Evolutionary conservation across 2,888 invertebrate species (phyloP).

Genomic region (Temnothorax unifasciatus): DNA sequence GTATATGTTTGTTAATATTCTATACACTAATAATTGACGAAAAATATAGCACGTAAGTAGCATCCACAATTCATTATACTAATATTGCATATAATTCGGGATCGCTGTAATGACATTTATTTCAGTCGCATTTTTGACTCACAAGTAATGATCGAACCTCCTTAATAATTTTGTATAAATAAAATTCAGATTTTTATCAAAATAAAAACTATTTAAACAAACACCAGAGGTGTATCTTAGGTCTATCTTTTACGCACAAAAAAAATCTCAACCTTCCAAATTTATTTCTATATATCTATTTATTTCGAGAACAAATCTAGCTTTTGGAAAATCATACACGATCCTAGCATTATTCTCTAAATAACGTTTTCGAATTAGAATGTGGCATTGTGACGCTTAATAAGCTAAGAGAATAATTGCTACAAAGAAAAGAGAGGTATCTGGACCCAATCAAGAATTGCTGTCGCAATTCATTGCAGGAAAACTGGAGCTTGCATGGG

Average conservation of each 20-base stretch:
- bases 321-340: background rate
- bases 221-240: background rate
- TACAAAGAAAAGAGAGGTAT: background rate
- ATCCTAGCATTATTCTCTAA: background rate
- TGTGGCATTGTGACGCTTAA: background rate
- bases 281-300: background rate
- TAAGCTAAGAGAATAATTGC: background rate
- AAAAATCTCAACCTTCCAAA: background rate
- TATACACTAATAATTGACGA: too few relatives aligned
- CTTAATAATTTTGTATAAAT: slow-evolving; percentile 3
- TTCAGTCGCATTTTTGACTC: too few relatives aligned
- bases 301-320: background rate
- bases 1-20: too few relatives aligned
- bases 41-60: too few relatives aligned
- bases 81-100: too few relatives aligned
- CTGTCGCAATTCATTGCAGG: background rate
- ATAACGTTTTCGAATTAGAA: background rate
- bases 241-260: background rate
- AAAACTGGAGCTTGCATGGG: background rate
- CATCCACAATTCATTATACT: too few relatives aligned
- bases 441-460: background rate
- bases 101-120: too few relatives aligned
- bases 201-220: slow-evolving; percentile 17
- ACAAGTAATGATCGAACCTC: too few relatives aligned
- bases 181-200: background rate